Conservation (phyloP, 2,888 invertebrate genomes). For the Scrobipalpa costella region DNA sequence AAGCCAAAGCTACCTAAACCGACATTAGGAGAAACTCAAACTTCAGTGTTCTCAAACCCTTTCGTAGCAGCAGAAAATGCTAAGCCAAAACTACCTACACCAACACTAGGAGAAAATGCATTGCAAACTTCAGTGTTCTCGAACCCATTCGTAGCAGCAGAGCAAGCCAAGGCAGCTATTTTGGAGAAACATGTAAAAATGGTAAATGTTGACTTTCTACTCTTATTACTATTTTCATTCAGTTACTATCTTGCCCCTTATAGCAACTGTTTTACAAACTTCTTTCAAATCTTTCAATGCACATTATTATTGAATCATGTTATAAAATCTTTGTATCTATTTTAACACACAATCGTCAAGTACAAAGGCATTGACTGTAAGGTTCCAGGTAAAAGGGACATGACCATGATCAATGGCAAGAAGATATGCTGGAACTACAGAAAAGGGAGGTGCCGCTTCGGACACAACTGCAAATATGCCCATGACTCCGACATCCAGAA, state of each 20-base stretch:
- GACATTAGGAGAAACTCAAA: slow-evolving; percentile 81
- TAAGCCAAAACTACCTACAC: slow-evolving; percentile 82
- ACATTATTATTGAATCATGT: background rate
- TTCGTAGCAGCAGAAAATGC: slow-evolving; percentile 88
- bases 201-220: slow-evolving; percentile 83
- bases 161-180: slow-evolving; percentile 91
- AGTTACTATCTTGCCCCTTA: background rate
- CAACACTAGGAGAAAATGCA: slow-evolving; percentile 80
- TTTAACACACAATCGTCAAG: slow-evolving; percentile 78
- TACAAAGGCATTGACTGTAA: slow-evolving; percentile 80
- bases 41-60: slow-evolving; percentile 93
- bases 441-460: slow-evolving; percentile 94
- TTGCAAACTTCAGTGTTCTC: slow-evolving; percentile 89
- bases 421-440: slow-evolving; percentile 97
- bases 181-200: slow-evolving; percentile 96
- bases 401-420: slow-evolving; percentile 91
- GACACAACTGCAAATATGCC: slow-evolving; percentile 94
- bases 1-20: slow-evolving; percentile 83
- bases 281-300: too few species aligned
- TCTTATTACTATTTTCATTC: background rate
- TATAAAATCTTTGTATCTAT: slow-evolving; percentile 51
- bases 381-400: slow-evolving; percentile 85
- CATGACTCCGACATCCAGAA: slow-evolving; percentile 93
- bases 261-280: background rate
- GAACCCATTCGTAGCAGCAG: slow-evolving; percentile 93